phyloP scores from a whole-genome alignment of 2,888 invertebrate species.

The Encarsia formosa region DNA sequence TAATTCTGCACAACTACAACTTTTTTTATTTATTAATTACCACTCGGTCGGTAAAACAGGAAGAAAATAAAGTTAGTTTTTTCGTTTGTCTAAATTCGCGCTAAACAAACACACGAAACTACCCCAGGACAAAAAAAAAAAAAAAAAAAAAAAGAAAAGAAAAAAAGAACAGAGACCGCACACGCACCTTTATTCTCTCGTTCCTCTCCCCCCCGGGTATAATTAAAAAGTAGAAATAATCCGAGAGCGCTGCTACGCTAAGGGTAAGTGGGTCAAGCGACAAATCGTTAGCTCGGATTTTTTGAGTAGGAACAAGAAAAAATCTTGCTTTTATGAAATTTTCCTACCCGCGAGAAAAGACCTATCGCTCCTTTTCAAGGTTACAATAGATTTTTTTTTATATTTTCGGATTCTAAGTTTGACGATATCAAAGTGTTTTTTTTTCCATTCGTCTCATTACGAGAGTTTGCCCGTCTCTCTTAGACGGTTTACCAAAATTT shows the following conservation, averaged over 20 bases:
- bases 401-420: not conserved
- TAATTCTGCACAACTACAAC: no score
- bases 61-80: no score
- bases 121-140: not conserved
- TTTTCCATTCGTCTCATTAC: not conserved
- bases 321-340: not conserved
- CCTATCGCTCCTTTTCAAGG: no score
- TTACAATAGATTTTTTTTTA: no score
- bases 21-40: no score
- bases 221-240: slow-evolving; percentile 36
- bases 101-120: not conserved
- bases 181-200: slow-evolving; percentile 7
- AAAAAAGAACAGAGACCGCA: not conserved
- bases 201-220: slow-evolving; percentile 27
- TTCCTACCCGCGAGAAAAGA: no score
- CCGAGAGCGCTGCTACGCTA: slow-evolving; percentile 5
- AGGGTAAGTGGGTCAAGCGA: slow-evolving; percentile 37
- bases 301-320: not conserved
- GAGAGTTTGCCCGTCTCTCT: no score
- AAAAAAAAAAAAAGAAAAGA: not conserved
- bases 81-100: no score
- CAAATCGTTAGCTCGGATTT: slow-evolving; percentile 39
- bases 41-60: no score
- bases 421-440: not conserved
- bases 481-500: no score